Conservation (phyloP, 2,797 vertebrate genomes). For the Holocentrus rufus region DNA sequence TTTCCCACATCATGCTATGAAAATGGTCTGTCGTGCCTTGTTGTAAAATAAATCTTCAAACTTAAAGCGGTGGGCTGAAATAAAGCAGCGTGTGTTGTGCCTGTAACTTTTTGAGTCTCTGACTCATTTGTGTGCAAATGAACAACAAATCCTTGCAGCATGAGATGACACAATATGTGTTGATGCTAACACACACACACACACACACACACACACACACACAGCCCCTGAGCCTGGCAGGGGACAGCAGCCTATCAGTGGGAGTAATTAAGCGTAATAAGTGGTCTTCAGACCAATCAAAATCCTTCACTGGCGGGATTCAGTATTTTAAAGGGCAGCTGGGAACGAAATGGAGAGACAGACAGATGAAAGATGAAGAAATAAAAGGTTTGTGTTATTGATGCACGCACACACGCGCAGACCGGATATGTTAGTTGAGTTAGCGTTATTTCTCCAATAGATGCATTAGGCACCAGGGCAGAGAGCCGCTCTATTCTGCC, state of each 20-base stretch:
- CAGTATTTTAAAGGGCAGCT: conserved; percentile 32
- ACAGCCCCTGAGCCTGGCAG: conserved; percentile 9
- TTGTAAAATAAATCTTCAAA: conserved; percentile 28
- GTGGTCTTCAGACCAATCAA: conserved; percentile 29
- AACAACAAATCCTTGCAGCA: background rate
- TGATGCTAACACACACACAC: background rate
- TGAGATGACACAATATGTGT: background rate
- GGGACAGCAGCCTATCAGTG: conserved; percentile 40
- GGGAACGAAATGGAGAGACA: background rate
- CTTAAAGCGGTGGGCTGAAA: background rate
- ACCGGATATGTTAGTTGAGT: background rate
- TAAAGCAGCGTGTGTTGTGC: background rate
- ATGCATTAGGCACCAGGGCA: conserved; percentile 1
- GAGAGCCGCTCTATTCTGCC: conserved; percentile 1
- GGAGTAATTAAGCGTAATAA: conserved; percentile 57
- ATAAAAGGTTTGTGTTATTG: background rate
- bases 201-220: conserved; percentile 8
- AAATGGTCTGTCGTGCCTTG: conserved; percentile 15
- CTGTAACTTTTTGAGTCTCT: background rate
- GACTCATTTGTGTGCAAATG: background rate
- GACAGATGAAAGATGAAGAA: background rate
- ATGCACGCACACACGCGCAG: conserved; percentile 9
- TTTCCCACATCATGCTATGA: conserved; percentile 1
- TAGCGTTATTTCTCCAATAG: conserved; percentile 26
- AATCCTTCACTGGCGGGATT: conserved; percentile 39